Evolutionary conservation across 2,888 invertebrate genomes (phyloP).

Genomic region (Hartigia nigra): DNA sequence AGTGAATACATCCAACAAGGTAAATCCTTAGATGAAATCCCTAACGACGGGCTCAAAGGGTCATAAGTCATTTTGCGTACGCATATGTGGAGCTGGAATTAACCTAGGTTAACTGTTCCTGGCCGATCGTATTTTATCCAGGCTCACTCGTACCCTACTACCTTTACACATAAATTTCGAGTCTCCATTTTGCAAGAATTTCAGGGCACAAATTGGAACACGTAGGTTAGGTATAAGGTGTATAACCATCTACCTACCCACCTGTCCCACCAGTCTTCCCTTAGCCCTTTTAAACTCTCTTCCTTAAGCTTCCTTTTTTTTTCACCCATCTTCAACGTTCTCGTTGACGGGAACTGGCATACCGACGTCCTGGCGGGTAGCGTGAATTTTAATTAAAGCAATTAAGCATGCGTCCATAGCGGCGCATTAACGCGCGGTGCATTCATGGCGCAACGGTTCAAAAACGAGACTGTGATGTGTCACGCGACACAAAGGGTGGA

Average conservation of each 20-base stretch:
- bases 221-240: too few species aligned
- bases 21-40: neutral
- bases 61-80: neutral
- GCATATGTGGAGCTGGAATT: neutral
- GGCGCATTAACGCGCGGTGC: conserved; percentile 23
- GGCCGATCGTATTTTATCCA: neutral
- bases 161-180: neutral
- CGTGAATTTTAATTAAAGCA: conserved; percentile 63
- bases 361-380: conserved; percentile 29
- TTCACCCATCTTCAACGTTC: neutral
- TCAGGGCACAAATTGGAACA: neutral
- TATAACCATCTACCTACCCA: neutral
- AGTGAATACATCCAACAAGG: neutral
- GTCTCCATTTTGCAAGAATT: neutral
- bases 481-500: conserved; percentile 37
- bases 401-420: conserved; percentile 45
- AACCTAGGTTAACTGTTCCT: neutral
- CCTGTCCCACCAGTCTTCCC: neutral
- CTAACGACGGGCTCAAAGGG: neutral
- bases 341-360: neutral
- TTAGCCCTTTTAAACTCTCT: neutral
- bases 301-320: neutral
- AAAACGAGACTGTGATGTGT: conserved; percentile 45
- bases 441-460: conserved; percentile 36
- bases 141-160: neutral